Conservation (phyloP, 2,888 invertebrate species). For the Meghimatium bilineatum region DNA sequence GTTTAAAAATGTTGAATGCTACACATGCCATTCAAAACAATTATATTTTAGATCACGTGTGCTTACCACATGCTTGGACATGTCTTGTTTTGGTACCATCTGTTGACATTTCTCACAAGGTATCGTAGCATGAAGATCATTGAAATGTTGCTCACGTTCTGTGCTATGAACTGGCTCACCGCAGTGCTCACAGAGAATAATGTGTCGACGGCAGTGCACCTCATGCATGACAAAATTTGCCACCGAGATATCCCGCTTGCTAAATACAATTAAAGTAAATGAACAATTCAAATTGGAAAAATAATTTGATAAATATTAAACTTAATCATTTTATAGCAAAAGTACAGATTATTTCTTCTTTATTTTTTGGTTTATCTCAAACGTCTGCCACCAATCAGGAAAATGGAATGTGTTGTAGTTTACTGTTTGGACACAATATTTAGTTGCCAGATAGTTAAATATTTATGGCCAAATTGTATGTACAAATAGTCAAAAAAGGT, state of each 20-base stretch:
- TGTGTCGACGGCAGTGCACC: constrained; percentile 84
- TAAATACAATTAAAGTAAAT: constrained; percentile 72
- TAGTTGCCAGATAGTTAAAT: no score
- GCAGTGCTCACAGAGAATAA: constrained; percentile 83
- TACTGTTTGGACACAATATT: no score
- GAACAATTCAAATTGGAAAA: not conserved
- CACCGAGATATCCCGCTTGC: constrained; percentile 84
- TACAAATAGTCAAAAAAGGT: no score
- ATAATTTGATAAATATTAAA: no score
- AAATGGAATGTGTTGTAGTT: no score
- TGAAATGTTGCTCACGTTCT: constrained; percentile 81
- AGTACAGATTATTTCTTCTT: no score
- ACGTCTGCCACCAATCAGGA: no score
- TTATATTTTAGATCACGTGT: not conserved
- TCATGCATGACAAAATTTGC: constrained; percentile 85
- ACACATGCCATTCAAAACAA: not conserved
- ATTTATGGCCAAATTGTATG: no score
- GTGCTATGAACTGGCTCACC: constrained; percentile 83
- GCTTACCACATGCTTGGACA: constrained; percentile 75
- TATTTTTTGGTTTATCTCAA: no score
- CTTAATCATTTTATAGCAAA: no score
- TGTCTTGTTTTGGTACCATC: constrained; percentile 71
- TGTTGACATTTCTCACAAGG: constrained; percentile 78
- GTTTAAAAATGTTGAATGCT: no score
- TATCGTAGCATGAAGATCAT: constrained; percentile 78